Evolutionary conservation across 2,888 invertebrate species (phyloP), one percentile per base, ranked within the genome.

Genomic region (Tachina grossa): DNA sequence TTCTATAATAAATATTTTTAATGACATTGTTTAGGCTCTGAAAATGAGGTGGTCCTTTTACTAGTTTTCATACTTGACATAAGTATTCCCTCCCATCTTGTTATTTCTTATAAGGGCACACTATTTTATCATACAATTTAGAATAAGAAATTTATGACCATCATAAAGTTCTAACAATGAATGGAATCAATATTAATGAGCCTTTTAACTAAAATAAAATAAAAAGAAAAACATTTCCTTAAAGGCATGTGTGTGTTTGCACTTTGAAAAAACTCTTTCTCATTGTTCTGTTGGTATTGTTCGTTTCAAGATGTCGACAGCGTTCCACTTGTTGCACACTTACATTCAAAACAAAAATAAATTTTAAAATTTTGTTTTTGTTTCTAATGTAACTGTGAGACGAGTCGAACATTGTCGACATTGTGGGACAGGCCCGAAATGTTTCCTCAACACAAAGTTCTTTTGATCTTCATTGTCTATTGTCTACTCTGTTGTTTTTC

Each of bases 131-230:
- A 14, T 41, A 53, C n/a, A 57, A 51, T 53, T 59, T 31, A 49
- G 22, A 71, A 80, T 66, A 59, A 43, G 41, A 65, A 71, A 84
- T 84, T 84, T 84, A 84, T 84, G 84, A 65, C 45, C 76, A 71
- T 76, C 84, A 80, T 84, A 84, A 71, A 80, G 79, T 63, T 84
- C 79, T 66, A 80, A 84, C 84, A 84, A 84, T 76, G 59, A 53
- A 16, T 76, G 59, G 59, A 16, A 71, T 71, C 75, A 65, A 55
- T 65, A 66, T 66, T 74, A 66, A 74, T 66, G 66, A 13, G 31
- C 51, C 22, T 57, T 72, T 39, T 66, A 47, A 49, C 39, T 19
- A 69, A 69, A 6, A 31, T 31, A 31, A 31, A 31, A 31, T 31
- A 31, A 31, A 31, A 31, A 31, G 2, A 31, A 31, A 53, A 79